phyloP scores from a whole-genome alignment of 2,797 vertebrate genomes.

The Acipenser ruthenus region DNA sequence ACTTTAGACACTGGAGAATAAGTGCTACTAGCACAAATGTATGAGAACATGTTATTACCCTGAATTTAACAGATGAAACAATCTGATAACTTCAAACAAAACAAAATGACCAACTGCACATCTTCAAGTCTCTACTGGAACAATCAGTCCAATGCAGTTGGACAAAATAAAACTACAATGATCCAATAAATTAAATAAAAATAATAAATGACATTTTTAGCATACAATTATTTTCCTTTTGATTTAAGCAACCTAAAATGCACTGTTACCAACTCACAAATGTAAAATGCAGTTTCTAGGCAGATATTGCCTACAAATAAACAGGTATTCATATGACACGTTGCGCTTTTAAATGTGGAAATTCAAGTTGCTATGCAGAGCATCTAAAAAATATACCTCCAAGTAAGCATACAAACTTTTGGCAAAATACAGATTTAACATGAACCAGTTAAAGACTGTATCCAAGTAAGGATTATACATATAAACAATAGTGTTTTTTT shows the following conservation, averaged over 20 bases:
- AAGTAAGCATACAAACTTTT: constrained; percentile 19
- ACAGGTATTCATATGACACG: constrained; percentile 15
- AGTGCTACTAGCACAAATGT: constrained; percentile 31
- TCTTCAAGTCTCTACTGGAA: constrained; percentile 14
- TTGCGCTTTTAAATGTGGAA: constrained; percentile 21
- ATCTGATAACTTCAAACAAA: not conserved
- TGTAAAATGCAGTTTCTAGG: not conserved
- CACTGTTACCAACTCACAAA: not conserved
- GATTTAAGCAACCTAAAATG: constrained; percentile 9
- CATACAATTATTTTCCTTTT: constrained; percentile 10
- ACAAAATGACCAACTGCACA: not conserved
- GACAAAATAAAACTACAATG: too few relatives aligned
- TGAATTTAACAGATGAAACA: constrained; percentile 33
- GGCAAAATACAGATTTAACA: not conserved
- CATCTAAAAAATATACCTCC: constrained; percentile 15
- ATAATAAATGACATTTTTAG: constrained; percentile 18
- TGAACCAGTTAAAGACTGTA: constrained; percentile 7
- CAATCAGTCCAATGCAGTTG: constrained; percentile 10
- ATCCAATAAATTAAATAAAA: not conserved
- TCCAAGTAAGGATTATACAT: constrained; percentile 19
- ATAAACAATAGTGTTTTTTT: constrained; percentile 18
- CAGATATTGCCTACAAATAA: constrained; percentile 15
- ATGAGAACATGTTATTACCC: constrained; percentile 23
- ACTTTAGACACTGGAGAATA: constrained; percentile 34
- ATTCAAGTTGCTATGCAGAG: constrained; percentile 21